These are phyloP conservation scores for Yasuhikotakia modesta DNA, from an alignment of 2,797 vertebrate genomes.

Conservation along the genomic window DNA sequence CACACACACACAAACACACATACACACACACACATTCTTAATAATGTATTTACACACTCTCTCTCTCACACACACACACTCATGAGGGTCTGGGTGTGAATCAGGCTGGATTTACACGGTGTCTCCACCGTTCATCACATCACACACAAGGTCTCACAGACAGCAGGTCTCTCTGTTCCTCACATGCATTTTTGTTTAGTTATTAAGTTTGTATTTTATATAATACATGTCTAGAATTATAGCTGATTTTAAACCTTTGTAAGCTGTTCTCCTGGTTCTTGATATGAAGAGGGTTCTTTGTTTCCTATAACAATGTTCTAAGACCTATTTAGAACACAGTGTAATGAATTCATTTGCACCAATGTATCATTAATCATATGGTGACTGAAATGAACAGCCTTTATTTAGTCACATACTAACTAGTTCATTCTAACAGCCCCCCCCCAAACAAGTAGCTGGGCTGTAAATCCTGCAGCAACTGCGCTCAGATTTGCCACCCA, in stretches of 20 bases:
- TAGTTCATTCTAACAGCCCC: conserved; percentile 70
- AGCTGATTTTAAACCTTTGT: too few species aligned
- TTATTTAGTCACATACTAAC: conserved; percentile 66
- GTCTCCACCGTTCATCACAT: conserved; percentile 39
- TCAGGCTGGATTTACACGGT: conserved; percentile 40
- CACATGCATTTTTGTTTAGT: too few species aligned
- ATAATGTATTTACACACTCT: conserved; percentile 12
- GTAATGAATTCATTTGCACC: neutral
- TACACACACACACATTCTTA: conserved; percentile 23
- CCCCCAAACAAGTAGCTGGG: conserved; percentile 71
- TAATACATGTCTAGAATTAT: neutral
- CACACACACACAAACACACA: too few species aligned
- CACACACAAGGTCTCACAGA: conserved; percentile 6
- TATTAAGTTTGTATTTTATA: neutral
- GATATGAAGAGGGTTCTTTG: too few species aligned
- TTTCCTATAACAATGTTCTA: too few species aligned
- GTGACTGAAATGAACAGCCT: neutral
- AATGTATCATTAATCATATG: conserved; percentile 13
- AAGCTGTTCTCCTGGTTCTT: neutral
- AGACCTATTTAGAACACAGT: too few species aligned
- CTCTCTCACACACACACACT: neutral
- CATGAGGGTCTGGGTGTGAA: conserved; percentile 19
- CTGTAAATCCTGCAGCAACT: conserved; percentile 79
- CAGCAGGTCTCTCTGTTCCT: too few species aligned
- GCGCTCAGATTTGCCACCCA: conserved; percentile 77